phyloP scores from a whole-genome alignment of 1,140 invertebrate species.

The Laupala kohalensis region DNA sequence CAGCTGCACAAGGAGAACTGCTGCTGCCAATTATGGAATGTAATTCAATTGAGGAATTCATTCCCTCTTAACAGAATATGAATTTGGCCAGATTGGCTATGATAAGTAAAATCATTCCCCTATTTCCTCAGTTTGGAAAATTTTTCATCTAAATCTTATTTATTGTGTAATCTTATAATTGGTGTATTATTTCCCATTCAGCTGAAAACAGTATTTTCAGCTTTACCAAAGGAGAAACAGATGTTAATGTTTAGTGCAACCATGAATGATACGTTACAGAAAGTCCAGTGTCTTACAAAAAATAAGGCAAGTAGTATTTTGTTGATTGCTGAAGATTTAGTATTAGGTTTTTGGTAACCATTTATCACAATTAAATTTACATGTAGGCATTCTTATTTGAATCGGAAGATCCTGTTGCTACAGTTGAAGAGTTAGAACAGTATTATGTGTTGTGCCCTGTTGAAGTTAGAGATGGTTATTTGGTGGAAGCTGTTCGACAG shows the following conservation, averaged over 20 bases:
- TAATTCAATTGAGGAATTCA: no score
- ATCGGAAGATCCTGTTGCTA: conserved; percentile 52
- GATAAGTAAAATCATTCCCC: neutral
- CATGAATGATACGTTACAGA: conserved; percentile 72
- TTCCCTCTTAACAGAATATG: no score
- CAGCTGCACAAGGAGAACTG: no score
- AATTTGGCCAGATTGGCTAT: no score
- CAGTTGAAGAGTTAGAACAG: conserved; percentile 79
- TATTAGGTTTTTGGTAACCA: conserved; percentile 10
- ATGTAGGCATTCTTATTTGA: conserved; percentile 46
- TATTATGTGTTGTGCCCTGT: conserved; percentile 78
- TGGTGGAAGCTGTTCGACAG: conserved; percentile 75
- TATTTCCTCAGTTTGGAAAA: neutral
- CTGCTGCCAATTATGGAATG: no score
- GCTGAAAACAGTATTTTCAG: conserved; percentile 66
- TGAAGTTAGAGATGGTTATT: conserved; percentile 84
- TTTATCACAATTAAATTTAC: neutral
- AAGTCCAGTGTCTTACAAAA: conserved; percentile 50
- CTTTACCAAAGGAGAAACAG: conserved; percentile 66
- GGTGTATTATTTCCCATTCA: conserved; percentile 16
- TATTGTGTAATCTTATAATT: conserved; percentile 1
- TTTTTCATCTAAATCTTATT: conserved; percentile 2
- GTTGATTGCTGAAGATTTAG: conserved; percentile 1
- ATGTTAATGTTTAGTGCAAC: conserved; percentile 93
- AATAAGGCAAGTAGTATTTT: conserved; percentile 34